Percentiles rank a stretch among this genome's conserved stretches.
Evolutionary conservation across 2,888 invertebrate genomes (phyloP).

Genomic region (Lysandra bellargus): DNA sequence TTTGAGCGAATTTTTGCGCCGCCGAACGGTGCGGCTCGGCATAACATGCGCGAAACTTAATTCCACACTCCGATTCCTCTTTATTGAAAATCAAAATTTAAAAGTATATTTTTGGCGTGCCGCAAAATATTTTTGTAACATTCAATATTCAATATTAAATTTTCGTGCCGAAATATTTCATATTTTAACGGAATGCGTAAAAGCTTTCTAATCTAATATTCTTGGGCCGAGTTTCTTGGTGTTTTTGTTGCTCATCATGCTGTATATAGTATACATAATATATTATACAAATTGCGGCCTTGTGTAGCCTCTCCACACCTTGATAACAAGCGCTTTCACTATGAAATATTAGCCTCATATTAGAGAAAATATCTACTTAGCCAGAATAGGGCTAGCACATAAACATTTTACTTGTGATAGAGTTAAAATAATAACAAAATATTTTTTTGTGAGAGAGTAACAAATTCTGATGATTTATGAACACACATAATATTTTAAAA

Average conservation of each 20-base stretch:
- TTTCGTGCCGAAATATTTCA: neutral
- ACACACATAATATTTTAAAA: too few species aligned
- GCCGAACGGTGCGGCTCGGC: too few species aligned
- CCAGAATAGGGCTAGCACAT: conserved; percentile 40
- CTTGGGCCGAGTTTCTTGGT: neutral
- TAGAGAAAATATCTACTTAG: conserved; percentile 20
- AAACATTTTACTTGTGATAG: neutral
- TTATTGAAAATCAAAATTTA: conserved; percentile 6
- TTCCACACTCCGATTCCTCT: neutral
- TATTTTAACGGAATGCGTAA: conserved; percentile 25
- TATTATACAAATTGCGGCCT: conserved; percentile 46
- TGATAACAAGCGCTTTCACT: conserved; percentile 66
- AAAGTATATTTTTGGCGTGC: neutral
- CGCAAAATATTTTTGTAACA: conserved; percentile 8
- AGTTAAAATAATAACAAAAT: too few species aligned
- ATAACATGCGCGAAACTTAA: neutral
- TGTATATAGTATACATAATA: conserved; percentile 1
- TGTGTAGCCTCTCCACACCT: conserved; percentile 51
- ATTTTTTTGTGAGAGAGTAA: too few species aligned
- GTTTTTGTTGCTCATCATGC: conserved; percentile 27
- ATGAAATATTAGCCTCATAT: conserved; percentile 61
- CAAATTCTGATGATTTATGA: too few species aligned
- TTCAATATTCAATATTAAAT: conserved; percentile 20
- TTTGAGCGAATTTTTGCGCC: too few species aligned
- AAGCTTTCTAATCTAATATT: conserved; percentile 20